A percentile compares a stretch with the other conserved stretches of the same genome.
phyloP scores from a whole-genome alignment of 2,888 invertebrate genomes.

The Lasioglossum figueresi region DNA sequence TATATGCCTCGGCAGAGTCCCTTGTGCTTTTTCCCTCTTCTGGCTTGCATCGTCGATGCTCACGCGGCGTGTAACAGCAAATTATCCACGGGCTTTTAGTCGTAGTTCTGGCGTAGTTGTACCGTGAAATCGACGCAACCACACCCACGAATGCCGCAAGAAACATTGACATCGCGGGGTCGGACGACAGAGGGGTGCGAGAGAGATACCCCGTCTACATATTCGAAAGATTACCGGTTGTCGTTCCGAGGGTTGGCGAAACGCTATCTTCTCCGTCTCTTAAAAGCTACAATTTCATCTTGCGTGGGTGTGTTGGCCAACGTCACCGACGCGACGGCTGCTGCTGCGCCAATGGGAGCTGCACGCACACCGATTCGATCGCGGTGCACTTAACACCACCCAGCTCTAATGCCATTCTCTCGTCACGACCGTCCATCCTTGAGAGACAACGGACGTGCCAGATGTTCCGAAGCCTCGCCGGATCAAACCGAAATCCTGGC shows the following conservation, averaged over 20 bases:
- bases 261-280: background rate
- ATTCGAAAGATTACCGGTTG: background rate
- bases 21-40: conserved; percentile 70
- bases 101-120: conserved; percentile 76
- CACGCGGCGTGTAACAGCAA: conserved; percentile 68
- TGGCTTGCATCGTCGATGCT: conserved; percentile 62
- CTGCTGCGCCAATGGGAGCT: conserved; percentile 56
- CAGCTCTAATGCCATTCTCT: conserved; percentile 70
- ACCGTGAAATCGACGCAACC: conserved; percentile 81
- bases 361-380: conserved; percentile 64
- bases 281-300: background rate
- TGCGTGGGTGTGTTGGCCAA: background rate
- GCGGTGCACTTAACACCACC: conserved; percentile 71
- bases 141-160: conserved; percentile 71
- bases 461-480: conserved; percentile 63
- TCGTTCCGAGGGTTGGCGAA: too few relatives aligned
- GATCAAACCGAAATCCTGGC: conserved; percentile 31
- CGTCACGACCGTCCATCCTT: conserved; percentile 69
- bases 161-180: conserved; percentile 34
- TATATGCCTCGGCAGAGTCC: conserved; percentile 57
- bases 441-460: conserved; percentile 64
- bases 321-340: conserved; percentile 19
- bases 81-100: conserved; percentile 81
- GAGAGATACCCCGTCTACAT: conserved; percentile 31
- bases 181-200: conserved; percentile 43